Evolutionary conservation across 2,797 vertebrate genomes (phyloP).

Genomic region (Acanthurus tractus): DNA sequence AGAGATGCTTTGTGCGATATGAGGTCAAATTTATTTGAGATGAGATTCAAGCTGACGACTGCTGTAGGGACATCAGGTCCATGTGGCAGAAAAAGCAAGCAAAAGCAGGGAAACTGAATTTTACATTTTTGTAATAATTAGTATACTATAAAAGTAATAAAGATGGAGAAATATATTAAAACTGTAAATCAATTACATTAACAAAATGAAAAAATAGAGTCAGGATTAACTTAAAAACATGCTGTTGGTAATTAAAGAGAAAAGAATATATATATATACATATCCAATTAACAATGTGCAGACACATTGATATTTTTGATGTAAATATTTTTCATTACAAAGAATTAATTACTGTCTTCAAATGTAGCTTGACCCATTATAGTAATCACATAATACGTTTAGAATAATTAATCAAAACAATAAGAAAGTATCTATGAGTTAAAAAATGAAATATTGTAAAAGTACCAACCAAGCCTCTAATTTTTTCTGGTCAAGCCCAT

Average conservation of each 20-base stretch:
- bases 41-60: not conserved
- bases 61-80: not conserved
- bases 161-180: not conserved
- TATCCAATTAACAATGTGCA: not conserved
- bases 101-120: not conserved
- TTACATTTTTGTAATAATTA: not conserved
- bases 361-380: not conserved
- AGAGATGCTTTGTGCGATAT: not conserved
- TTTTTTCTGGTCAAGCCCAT: slow-evolving; percentile 8
- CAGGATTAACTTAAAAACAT: not conserved
- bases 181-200: not conserved
- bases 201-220: not conserved
- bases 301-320: not conserved
- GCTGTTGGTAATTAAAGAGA: not conserved
- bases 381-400: not conserved
- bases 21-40: slow-evolving; percentile 3
- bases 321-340: not conserved
- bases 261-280: not conserved
- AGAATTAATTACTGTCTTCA: slow-evolving; percentile 2
- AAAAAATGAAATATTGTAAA: not conserved
- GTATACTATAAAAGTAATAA: not conserved
- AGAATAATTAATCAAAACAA: slow-evolving; percentile 2
- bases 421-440: not conserved
- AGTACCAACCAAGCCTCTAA: not conserved
- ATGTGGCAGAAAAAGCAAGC: not conserved